Percentiles rank a stretch among this genome's conserved stretches.
phyloP scores from a whole-genome alignment of 2,797 vertebrate species.

The Toxotes lorentzi region DNA sequence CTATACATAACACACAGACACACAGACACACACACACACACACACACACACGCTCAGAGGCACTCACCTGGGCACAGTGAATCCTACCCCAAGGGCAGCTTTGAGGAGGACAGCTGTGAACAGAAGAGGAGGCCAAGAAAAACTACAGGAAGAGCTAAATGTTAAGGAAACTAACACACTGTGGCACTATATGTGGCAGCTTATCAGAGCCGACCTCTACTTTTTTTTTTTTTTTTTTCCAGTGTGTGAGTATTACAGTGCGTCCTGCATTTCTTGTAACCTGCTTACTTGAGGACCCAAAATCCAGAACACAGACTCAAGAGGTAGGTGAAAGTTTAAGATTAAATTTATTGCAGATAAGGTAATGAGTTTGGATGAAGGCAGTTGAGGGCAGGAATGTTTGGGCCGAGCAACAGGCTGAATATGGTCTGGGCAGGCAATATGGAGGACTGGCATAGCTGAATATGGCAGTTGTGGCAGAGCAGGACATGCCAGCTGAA shows the following conservation, averaged over 20 bases:
- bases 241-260: too few relatives aligned
- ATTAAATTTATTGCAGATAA: background rate
- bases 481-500: background rate
- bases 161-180: slow-evolving; percentile 2
- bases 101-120: slow-evolving; percentile 48
- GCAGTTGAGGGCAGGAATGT: too few relatives aligned
- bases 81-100: slow-evolving; percentile 63
- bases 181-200: slow-evolving; percentile 7
- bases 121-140: slow-evolving; percentile 38
- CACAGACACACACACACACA: slow-evolving; percentile 19
- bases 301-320: background rate
- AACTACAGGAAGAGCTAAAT: slow-evolving; percentile 38
- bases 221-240: background rate
- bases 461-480: background rate
- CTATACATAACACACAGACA: slow-evolving; percentile 46
- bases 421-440: background rate
- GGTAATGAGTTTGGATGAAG: background rate
- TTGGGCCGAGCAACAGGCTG: background rate
- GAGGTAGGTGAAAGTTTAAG: background rate
- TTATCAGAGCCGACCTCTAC: slow-evolving; percentile 4
- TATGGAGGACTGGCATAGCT: background rate
- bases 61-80: slow-evolving; percentile 72
- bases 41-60: slow-evolving; percentile 36
- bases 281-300: too few relatives aligned
- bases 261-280: too few relatives aligned